A percentile compares a stretch with the other conserved stretches of the same genome.
phyloP scores from a whole-genome alignment of 92 coral and sea anemone species.

The Epizoanthus illoricatus region DNA sequence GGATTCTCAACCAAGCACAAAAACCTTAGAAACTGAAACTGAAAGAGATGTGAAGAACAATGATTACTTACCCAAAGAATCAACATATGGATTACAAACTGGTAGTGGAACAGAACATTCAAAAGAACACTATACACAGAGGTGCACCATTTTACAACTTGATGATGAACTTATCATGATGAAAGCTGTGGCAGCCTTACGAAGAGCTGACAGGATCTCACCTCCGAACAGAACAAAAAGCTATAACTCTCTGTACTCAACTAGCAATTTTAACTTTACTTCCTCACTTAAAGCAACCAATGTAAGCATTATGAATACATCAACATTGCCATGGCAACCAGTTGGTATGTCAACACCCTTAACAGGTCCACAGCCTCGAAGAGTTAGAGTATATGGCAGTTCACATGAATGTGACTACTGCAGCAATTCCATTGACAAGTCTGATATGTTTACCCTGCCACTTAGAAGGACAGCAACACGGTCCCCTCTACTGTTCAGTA shows the following conservation, averaged over 20 bases:
- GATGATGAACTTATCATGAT: conserved; percentile 72
- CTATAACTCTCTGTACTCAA: conserved; percentile 7
- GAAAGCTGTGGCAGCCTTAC: conserved; percentile 72
- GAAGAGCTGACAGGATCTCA: conserved; percentile 66
- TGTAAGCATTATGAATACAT: conserved; percentile 46
- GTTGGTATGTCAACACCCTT: conserved; percentile 87
- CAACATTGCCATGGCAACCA: conserved; percentile 78
- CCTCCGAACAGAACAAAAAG: conserved; percentile 37
- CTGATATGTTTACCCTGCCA: conserved; percentile 12
- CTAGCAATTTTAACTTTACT: conserved; percentile 29
- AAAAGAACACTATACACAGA: neutral
- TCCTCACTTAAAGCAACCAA: conserved; percentile 40
- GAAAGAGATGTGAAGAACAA: neutral
- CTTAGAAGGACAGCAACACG: conserved; percentile 7
- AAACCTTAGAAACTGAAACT: neutral
- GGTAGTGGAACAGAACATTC: neutral
- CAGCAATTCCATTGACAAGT: conserved; percentile 27
- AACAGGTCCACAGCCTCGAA: conserved; percentile 24
- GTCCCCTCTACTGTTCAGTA: conserved; percentile 21
- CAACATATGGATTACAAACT: neutral
- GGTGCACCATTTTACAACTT: conserved; percentile 18
- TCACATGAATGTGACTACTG: conserved; percentile 44
- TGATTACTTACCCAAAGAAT: neutral
- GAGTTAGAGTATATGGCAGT: conserved; percentile 40
- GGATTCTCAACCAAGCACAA: neutral